A percentile compares a stretch with the other conserved stretches of the same genome.
phyloP scores from a whole-genome alignment of 1,140 invertebrate species.

The Drosophila navojoa region DNA sequence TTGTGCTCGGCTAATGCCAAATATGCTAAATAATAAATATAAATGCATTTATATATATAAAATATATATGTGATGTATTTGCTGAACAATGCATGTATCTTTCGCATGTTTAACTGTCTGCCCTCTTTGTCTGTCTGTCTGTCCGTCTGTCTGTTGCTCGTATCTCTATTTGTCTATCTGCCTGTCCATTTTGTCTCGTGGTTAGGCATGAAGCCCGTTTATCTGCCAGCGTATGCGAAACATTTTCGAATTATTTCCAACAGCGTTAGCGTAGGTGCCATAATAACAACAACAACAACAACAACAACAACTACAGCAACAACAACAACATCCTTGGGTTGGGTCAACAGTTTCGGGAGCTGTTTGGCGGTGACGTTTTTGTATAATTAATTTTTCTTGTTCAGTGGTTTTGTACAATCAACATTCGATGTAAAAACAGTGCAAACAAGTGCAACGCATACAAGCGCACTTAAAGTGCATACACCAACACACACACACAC shows the following conservation, averaged over 20 bases:
- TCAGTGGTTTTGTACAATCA: slow-evolving; percentile 83
- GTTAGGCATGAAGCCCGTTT: slow-evolving; percentile 71
- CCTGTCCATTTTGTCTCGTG: slow-evolving; percentile 42
- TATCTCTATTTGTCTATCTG: not conserved
- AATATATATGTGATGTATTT: slow-evolving; percentile 66
- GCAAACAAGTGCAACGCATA: slow-evolving; percentile 76
- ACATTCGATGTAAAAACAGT: slow-evolving; percentile 78
- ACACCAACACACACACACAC: slow-evolving; percentile 38
- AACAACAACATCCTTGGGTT: slow-evolving; percentile 35
- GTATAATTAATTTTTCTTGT: slow-evolving; percentile 83
- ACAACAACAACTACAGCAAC: slow-evolving; percentile 42
- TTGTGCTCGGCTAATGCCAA: slow-evolving; percentile 48
- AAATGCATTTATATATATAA: slow-evolving; percentile 15
- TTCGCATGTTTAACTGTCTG: slow-evolving; percentile 44
- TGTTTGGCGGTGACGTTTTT: slow-evolving; percentile 81
- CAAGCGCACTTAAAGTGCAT: slow-evolving; percentile 68
- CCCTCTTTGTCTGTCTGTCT: not conserved
- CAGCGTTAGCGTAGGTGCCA: slow-evolving; percentile 39
- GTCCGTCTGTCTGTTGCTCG: too few relatives aligned
- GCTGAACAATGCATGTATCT: slow-evolving; percentile 40
- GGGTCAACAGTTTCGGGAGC: slow-evolving; percentile 78
- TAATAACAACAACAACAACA: slow-evolving; percentile 32
- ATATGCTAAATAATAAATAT: slow-evolving; percentile 75
- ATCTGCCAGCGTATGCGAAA: slow-evolving; percentile 54
- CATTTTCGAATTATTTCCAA: slow-evolving; percentile 16